phyloP scores from a whole-genome alignment of 2,113 vertebrate genomes.

The Cercopithecus mona region DNA sequence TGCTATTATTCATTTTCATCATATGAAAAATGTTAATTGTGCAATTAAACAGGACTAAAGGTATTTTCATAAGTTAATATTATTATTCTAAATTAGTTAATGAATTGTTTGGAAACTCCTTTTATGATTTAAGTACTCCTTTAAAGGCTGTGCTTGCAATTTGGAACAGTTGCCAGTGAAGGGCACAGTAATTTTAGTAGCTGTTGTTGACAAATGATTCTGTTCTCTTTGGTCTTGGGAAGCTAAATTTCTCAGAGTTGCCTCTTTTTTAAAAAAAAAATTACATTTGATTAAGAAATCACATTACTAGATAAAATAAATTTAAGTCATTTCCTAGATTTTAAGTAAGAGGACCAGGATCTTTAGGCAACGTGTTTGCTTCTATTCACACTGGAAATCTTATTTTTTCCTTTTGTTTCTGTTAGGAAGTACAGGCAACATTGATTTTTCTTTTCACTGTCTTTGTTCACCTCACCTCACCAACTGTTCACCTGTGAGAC shows the following conservation, averaged over 20 bases:
- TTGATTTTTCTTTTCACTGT: neutral
- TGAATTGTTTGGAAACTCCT: slow-evolving; percentile 49
- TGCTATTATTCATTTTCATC: slow-evolving; percentile 18
- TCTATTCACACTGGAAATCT: neutral
- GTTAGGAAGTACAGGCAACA: neutral
- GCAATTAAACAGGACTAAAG: slow-evolving; percentile 12
- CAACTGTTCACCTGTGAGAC: neutral
- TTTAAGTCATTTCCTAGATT: neutral
- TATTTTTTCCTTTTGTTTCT: neutral
- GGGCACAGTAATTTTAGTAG: neutral
- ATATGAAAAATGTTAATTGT: slow-evolving; percentile 54
- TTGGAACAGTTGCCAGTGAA: neutral
- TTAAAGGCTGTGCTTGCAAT: neutral
- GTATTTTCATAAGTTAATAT: neutral
- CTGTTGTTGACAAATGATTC: neutral
- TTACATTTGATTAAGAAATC: slow-evolving; percentile 42
- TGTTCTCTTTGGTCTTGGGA: neutral
- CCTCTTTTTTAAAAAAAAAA: neutral
- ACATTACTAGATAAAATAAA: neutral
- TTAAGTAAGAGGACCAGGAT: neutral
- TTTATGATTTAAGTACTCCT: slow-evolving; percentile 19
- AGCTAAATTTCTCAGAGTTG: slow-evolving; percentile 9
- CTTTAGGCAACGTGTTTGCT: neutral
- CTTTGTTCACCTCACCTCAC: neutral
- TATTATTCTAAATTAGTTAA: slow-evolving; percentile 41